Base-by-base conservation (phyloP, 2,113 vertebrate genomes). In the Antidorcas marsupialis region DNA sequence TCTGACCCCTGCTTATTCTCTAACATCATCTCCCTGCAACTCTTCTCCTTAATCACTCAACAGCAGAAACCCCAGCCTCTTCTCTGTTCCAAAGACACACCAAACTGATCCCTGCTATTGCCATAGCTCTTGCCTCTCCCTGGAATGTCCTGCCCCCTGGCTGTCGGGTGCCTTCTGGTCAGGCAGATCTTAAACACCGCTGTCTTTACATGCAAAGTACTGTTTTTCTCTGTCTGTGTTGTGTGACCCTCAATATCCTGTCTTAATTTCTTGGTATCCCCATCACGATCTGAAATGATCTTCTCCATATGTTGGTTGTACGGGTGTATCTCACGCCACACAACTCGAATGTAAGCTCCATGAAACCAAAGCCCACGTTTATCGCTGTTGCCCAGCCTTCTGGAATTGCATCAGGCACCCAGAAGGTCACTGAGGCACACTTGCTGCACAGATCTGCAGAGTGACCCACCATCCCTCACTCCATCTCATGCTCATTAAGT, bases 131-230 rank as follows among this genome's bases (percentile, higher is more conserved):
- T 36, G 12, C 52, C 53, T 90, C n/a, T 47, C 8, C 53, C 27
- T 74, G 19, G 30, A 55, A 81, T 0, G 5, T 15, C 14, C 17
- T 27, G 15, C 8, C 47, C 2, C 0, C 10, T 64, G 50, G 16
- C 52, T 71, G 16, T 9, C 7, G 52, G 25, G 0, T 50, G 62
- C n/a, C n/a, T 57, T 64, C 92, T 52, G 64, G 1, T 59, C 25
- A 23, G 53, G 43, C 45, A 45, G 33, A 33, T 87, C 39, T 79
- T 11, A 67, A 89, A n/a, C 47, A 47, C 45, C 39, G 28, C 50
- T 39, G 60, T 47, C 36, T 84, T 91, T 25, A 76, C 13, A 91
- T 3, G 25, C 62, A 53, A 83, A 59, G 36, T 27, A 21, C n/a
- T 60, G 55, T 16, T 45, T 64, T 84, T 89, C 8, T 50, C 8